A percentile compares a stretch with the other conserved stretches of the same genome.
Evolutionary conservation across 2,888 invertebrate species (phyloP).

Genomic region (Ophion slaviceki): DNA sequence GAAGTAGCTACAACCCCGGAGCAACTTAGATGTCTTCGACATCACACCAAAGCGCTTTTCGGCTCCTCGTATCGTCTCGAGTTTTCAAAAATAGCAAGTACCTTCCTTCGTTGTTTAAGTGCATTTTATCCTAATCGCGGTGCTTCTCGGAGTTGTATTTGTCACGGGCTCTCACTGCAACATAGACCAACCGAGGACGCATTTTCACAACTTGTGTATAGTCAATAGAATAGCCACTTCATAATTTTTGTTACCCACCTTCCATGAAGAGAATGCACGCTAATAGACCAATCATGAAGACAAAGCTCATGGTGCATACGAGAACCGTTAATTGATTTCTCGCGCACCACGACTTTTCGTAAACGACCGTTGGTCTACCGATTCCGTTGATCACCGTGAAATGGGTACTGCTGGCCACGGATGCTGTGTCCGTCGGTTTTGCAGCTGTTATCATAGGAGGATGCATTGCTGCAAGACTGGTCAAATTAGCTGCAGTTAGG

Average conservation of each 20-base stretch:
- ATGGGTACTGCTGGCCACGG: conserved; percentile 93
- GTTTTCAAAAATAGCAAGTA: conserved; percentile 16
- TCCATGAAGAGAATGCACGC: conserved; percentile 93
- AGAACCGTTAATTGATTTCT: conserved; percentile 92
- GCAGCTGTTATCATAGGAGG: conserved; percentile 83
- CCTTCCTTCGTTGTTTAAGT: conserved; percentile 21
- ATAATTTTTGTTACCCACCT: conserved; percentile 87
- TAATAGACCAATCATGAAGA: conserved; percentile 92
- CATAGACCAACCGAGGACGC: conserved; percentile 63
- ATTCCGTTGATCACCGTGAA: conserved; percentile 94
- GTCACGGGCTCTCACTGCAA: conserved; percentile 85
- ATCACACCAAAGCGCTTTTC: neutral
- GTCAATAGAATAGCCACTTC: neutral
- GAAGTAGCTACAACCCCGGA: neutral
- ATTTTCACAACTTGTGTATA: conserved; percentile 30
- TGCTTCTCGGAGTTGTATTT: conserved; percentile 76
- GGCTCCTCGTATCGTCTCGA: conserved; percentile 5
- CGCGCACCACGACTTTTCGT: conserved; percentile 88
- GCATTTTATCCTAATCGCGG: conserved; percentile 17
- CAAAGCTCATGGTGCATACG: conserved; percentile 92
- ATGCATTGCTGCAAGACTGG: conserved; percentile 83
- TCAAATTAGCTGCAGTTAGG: conserved; percentile 91
- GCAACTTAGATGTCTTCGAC: neutral
- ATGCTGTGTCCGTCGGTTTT: conserved; percentile 88
- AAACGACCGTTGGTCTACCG: conserved; percentile 87